Conservation (phyloP, 2,888 invertebrate species). For the Platycheirus albimanus region DNA sequence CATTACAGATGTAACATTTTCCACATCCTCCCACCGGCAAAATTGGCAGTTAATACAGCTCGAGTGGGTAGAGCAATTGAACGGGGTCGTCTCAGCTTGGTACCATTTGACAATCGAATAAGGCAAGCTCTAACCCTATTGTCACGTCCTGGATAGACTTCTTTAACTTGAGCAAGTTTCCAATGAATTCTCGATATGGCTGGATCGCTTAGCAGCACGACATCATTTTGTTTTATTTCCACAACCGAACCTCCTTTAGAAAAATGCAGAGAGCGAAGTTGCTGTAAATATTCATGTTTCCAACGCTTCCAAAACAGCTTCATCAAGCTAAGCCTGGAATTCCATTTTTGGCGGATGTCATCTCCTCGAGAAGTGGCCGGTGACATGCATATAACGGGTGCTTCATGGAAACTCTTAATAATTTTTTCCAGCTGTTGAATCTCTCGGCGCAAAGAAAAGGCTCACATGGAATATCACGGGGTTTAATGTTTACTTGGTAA, state of each 20-base stretch:
- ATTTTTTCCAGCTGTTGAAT: no score
- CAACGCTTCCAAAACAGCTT: slow-evolving; percentile 16
- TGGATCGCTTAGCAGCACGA: slow-evolving; percentile 50
- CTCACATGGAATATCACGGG: slow-evolving; percentile 19
- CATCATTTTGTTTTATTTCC: slow-evolving; percentile 24
- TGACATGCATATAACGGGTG: not conserved
- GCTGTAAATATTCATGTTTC: slow-evolving; percentile 30
- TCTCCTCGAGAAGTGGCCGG: not conserved
- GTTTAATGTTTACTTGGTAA: not conserved
- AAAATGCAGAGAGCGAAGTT: slow-evolving; percentile 25
- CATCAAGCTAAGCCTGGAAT: not conserved
- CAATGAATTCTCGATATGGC: slow-evolving; percentile 38
- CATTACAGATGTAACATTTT: not conserved
- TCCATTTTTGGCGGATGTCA: slow-evolving; percentile 7
- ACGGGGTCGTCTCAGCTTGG: slow-evolving; percentile 52
- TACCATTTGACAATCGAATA: slow-evolving; percentile 37
- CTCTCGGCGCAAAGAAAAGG: no score
- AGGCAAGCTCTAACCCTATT: slow-evolving; percentile 40
- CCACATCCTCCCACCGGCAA: slow-evolving; percentile 18
- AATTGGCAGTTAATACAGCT: not conserved
- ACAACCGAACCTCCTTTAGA: not conserved
- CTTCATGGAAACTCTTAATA: not conserved
- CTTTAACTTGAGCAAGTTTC: slow-evolving; percentile 38
- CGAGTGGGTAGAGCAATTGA: slow-evolving; percentile 43
- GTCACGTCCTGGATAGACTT: slow-evolving; percentile 53